Percentiles rank a stretch among this genome's conserved stretches.
Conservation (phyloP, 2,888 invertebrate genomes). For the Melinaea marsaeus region DNA sequence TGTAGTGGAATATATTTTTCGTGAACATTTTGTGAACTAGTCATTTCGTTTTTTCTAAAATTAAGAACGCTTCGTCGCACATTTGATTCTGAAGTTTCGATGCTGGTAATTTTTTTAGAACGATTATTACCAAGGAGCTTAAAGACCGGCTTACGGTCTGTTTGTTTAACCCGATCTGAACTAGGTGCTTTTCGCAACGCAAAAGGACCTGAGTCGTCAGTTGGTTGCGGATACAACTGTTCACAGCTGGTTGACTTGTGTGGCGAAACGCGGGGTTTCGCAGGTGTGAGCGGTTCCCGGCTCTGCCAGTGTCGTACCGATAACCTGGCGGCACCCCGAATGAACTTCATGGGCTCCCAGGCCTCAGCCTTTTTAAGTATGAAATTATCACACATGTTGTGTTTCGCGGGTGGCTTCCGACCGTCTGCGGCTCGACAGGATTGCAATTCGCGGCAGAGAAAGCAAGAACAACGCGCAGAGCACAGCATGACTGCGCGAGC, state of each 20-base stretch:
- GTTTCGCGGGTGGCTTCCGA: slow-evolving; percentile 62
- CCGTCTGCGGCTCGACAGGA: slow-evolving; percentile 77
- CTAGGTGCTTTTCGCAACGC: slow-evolving; percentile 71
- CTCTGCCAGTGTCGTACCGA: slow-evolving; percentile 77
- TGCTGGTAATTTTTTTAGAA: slow-evolving; percentile 59
- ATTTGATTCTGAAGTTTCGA: slow-evolving; percentile 60
- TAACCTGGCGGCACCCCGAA: slow-evolving; percentile 69
- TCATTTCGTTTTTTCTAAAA: slow-evolving; percentile 60
- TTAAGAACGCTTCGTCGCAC: slow-evolving; percentile 65
- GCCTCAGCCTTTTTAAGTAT: slow-evolving; percentile 76
- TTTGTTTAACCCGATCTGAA: slow-evolving; percentile 66
- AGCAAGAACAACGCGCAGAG: slow-evolving; percentile 84
- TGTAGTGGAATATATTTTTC: slow-evolving; percentile 72
- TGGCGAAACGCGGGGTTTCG: slow-evolving; percentile 58
- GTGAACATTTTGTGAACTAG: slow-evolving; percentile 59
- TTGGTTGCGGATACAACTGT: slow-evolving; percentile 66
- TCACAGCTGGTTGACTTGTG: slow-evolving; percentile 74
- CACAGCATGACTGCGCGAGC: slow-evolving; percentile 80
- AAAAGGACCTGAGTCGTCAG: slow-evolving; percentile 59
- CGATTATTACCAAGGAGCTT: slow-evolving; percentile 67
- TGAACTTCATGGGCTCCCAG: slow-evolving; percentile 72
- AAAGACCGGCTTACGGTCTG: slow-evolving; percentile 66
- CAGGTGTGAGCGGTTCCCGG: slow-evolving; percentile 65
- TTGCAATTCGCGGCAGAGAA: slow-evolving; percentile 85
- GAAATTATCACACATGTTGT: slow-evolving; percentile 72